A percentile compares a stretch with the other conserved stretches of the same genome.
Conservation (phyloP, 2,888 invertebrate genomes). For the Eupithecia subfuscata region DNA sequence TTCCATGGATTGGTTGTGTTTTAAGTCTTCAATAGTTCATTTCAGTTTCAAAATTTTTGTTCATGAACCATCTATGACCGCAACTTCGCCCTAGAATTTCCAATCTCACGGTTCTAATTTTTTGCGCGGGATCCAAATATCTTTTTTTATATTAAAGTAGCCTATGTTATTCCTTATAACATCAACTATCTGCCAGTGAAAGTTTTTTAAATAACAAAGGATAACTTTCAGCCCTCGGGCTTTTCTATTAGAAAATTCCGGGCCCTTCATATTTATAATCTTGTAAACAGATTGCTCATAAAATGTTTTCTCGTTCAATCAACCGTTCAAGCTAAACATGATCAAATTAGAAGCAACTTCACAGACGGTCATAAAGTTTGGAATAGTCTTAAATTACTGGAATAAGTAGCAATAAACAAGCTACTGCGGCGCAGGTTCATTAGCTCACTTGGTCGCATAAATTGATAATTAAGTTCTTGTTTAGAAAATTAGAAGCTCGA, state of each 20-base stretch:
- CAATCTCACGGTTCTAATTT: too few species aligned
- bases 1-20: too few species aligned
- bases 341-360: constrained; percentile 21
- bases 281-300: neutral
- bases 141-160: too few species aligned
- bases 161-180: too few species aligned
- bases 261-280: neutral
- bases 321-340: constrained; percentile 20
- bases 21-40: too few species aligned
- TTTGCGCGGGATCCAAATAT: too few species aligned
- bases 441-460: constrained; percentile 26
- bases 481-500: constrained; percentile 3
- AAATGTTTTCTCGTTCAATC: constrained; percentile 22
- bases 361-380: constrained; percentile 24
- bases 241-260: neutral
- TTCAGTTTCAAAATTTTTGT: too few species aligned
- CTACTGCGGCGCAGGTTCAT: constrained; percentile 27
- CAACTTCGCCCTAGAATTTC: too few species aligned
- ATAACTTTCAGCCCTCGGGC: neutral
- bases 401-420: constrained; percentile 24
- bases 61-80: too few species aligned
- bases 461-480: constrained; percentile 24
- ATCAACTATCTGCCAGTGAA: neutral
- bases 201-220: neutral
- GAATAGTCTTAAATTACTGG: constrained; percentile 26